phyloP scores from a whole-genome alignment of 2,888 invertebrate species.

The Ecdyonurus torrentis region DNA sequence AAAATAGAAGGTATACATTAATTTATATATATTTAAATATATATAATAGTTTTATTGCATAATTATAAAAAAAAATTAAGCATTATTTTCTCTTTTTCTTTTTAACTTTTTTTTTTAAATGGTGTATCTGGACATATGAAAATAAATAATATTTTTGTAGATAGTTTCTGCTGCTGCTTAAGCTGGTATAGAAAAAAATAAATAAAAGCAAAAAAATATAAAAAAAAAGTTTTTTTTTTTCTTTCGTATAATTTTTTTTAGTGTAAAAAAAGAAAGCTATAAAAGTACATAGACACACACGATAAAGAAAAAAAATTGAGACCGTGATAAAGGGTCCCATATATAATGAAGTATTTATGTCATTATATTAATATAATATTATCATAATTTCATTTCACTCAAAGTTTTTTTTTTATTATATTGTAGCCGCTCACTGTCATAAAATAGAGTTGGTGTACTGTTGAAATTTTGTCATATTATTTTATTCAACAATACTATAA shows the following conservation, averaged over 20 bases:
- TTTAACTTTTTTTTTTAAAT: too few species aligned
- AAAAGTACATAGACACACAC: not conserved
- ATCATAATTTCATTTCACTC: too few species aligned
- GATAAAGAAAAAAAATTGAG: not conserved
- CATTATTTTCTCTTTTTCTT: too few species aligned
- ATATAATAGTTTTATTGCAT: too few species aligned
- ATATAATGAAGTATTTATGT: not conserved
- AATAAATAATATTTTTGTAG: not conserved
- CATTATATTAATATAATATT: too few species aligned
- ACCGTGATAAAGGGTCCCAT: not conserved
- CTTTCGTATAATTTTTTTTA: not conserved
- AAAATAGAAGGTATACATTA: not conserved
- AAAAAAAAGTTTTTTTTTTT: not conserved
- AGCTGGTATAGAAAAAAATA: not conserved
- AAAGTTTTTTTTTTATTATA: too few species aligned
- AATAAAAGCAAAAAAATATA: not conserved
- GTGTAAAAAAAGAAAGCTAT: not conserved
- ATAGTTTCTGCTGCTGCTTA: not conserved
- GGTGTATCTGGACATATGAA: not conserved
- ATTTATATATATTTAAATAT: not conserved
- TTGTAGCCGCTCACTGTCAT: too few species aligned
- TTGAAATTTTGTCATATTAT: not conserved
- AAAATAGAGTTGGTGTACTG: too few species aligned
- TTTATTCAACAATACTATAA: not conserved
- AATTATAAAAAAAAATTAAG: too few species aligned